A percentile compares a stretch with the other conserved stretches of the same genome.
These are phyloP conservation scores for Murina feae DNA, from an alignment of 2,113 vertebrate genomes.

Conservation along the genomic window DNA sequence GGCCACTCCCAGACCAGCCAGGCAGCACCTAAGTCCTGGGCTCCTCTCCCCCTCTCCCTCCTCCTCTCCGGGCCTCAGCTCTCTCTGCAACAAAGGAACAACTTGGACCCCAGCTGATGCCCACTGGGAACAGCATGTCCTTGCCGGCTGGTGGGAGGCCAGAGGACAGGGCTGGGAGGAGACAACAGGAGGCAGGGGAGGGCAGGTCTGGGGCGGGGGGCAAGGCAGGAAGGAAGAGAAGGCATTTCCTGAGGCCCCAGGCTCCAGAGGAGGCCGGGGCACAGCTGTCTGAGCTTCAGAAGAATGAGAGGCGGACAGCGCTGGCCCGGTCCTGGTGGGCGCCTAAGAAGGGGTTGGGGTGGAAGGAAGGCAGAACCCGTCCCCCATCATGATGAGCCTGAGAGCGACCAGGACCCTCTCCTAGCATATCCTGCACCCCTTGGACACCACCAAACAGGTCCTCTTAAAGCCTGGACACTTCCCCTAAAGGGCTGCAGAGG, in stretches of 20 bases:
- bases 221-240: conserved; percentile 43
- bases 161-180: not conserved
- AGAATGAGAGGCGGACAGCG: not conserved
- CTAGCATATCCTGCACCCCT: not conserved
- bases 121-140: not conserved
- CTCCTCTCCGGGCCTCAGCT: not conserved
- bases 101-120: not conserved
- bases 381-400: not conserved
- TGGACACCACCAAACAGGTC: not conserved
- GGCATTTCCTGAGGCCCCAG: conserved; percentile 54
- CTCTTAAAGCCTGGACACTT: not conserved
- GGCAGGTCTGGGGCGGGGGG: not conserved
- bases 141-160: not conserved
- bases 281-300: conserved; percentile 36
- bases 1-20: conserved; percentile 57
- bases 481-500: not conserved
- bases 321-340: not conserved
- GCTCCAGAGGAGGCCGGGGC: not conserved
- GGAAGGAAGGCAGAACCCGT: not conserved
- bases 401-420: not conserved
- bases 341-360: not conserved
- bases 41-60: not conserved
- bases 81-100: not conserved
- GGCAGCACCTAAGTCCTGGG: conserved; percentile 49
- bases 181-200: not conserved